Evolutionary conservation across 2,888 invertebrate species (phyloP).

Genomic region (Rosalia funebris): DNA sequence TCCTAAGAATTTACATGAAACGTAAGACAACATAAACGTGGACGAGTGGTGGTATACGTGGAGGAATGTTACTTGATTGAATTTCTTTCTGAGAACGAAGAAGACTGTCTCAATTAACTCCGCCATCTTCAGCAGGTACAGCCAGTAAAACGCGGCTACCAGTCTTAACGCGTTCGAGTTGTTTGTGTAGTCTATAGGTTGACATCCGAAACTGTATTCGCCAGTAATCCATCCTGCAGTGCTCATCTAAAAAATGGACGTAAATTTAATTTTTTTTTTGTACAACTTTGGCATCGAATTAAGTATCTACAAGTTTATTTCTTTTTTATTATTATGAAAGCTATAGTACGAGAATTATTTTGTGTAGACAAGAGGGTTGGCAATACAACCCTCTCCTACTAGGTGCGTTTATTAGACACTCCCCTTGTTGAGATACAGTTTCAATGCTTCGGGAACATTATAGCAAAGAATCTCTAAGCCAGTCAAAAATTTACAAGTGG

Average conservation of each 20-base stretch:
- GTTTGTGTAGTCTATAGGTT: slow-evolving; percentile 76
- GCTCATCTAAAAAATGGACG: slow-evolving; percentile 67
- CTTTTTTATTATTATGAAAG: too few relatives aligned
- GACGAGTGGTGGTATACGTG: slow-evolving; percentile 80
- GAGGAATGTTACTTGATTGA: slow-evolving; percentile 75
- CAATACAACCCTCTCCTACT: too few relatives aligned
- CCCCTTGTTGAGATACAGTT: too few relatives aligned
- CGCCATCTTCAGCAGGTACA: slow-evolving; percentile 71
- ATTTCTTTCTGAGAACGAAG: slow-evolving; percentile 77
- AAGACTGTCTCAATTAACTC: slow-evolving; percentile 78
- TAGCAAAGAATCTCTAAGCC: too few relatives aligned
- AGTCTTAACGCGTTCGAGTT: slow-evolving; percentile 70
- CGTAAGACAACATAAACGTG: slow-evolving; percentile 71
- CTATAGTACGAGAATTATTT: too few relatives aligned
- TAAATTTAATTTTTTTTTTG: too few relatives aligned
- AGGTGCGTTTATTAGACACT: too few relatives aligned
- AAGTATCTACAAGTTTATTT: too few relatives aligned
- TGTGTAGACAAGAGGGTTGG: too few relatives aligned
- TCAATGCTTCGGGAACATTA: too few relatives aligned
- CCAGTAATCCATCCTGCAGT: slow-evolving; percentile 73
- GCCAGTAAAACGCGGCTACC: slow-evolving; percentile 68
- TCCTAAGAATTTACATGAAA: slow-evolving; percentile 71
- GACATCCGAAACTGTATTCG: slow-evolving; percentile 72
- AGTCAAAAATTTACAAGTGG: too few relatives aligned
- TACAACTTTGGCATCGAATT: too few relatives aligned